phyloP scores from a whole-genome alignment of 2,113 vertebrate genomes.

The Pelecanus crispus region DNA sequence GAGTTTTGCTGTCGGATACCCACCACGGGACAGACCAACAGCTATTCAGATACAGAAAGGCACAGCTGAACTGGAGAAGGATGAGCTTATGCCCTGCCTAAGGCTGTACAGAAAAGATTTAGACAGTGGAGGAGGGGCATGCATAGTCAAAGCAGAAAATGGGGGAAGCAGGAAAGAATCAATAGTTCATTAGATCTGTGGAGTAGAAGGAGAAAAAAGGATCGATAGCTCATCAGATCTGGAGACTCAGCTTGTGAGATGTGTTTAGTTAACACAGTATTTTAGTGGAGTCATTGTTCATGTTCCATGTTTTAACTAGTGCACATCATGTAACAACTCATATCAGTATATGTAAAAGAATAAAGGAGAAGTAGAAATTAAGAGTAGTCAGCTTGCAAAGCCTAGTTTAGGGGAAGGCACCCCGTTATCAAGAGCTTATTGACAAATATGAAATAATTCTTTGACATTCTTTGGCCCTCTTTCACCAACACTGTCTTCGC shows the following conservation, averaged over 20 bases:
- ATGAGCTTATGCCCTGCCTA: not conserved
- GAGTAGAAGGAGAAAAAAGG: not conserved
- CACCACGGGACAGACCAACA: accelerated
- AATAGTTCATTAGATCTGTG: constrained; percentile 15
- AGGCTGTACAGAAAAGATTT: not conserved
- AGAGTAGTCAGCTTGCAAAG: not conserved
- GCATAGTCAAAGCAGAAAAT: not conserved
- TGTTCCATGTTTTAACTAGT: not conserved
- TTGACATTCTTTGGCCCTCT: not conserved
- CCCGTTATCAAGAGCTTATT: not conserved
- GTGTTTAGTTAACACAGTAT: not conserved
- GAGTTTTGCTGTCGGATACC: not conserved
- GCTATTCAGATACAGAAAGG: not conserved
- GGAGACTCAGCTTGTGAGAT: not conserved
- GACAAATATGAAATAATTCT: not conserved
- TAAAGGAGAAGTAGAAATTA: not conserved
- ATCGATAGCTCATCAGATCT: not conserved
- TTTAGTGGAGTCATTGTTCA: not conserved
- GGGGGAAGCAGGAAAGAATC: not conserved
- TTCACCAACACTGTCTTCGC: not conserved
- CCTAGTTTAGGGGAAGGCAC: not conserved
- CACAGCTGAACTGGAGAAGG: not conserved
- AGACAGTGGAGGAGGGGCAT: not conserved
- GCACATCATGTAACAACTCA: not conserved
- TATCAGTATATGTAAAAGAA: not conserved